Evolutionary conservation across 2,797 vertebrate genomes (phyloP).

Genomic region (Acanthopagrus latus): DNA sequence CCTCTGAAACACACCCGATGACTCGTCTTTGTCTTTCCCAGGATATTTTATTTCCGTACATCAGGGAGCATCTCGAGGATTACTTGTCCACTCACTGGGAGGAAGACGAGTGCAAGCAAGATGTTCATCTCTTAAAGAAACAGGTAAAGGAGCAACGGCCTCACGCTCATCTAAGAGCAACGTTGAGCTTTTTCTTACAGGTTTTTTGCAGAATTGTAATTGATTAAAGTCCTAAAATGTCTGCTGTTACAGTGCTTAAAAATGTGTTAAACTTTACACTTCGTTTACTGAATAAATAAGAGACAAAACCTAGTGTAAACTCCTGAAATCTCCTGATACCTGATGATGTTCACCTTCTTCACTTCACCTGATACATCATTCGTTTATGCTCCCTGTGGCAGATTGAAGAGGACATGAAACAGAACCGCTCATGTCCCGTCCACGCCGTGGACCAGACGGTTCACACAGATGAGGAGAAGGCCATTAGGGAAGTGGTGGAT

Average conservation of each 20-base stretch:
- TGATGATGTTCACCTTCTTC: background rate
- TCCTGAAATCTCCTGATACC: too few relatives aligned
- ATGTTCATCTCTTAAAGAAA: slow-evolving; percentile 93
- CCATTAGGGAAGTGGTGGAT: slow-evolving; percentile 92
- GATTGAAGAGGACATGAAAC: slow-evolving; percentile 92
- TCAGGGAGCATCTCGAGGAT: slow-evolving; percentile 93
- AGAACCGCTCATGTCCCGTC: slow-evolving; percentile 90
- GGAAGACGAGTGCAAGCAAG: slow-evolving; percentile 96
- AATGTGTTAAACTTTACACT: background rate
- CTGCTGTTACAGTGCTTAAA: background rate
- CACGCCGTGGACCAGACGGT: slow-evolving; percentile 88
- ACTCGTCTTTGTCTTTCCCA: slow-evolving; percentile 65
- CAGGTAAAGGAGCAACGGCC: slow-evolving; percentile 83
- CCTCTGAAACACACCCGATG: background rate
- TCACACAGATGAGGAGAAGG: slow-evolving; percentile 88
- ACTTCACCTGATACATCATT: background rate
- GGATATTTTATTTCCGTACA: slow-evolving; percentile 96
- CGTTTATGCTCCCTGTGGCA: slow-evolving; percentile 56
- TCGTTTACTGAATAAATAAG: too few relatives aligned
- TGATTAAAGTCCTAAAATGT: too few relatives aligned
- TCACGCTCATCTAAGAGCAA: background rate
- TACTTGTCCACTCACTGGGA: slow-evolving; percentile 93
- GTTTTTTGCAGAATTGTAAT: too few relatives aligned
- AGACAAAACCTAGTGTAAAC: too few relatives aligned
- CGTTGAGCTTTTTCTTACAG: too few relatives aligned